Base-by-base conservation (phyloP, 53 echinoderm and acorn worm species). In the Arbacia lixula region DNA sequence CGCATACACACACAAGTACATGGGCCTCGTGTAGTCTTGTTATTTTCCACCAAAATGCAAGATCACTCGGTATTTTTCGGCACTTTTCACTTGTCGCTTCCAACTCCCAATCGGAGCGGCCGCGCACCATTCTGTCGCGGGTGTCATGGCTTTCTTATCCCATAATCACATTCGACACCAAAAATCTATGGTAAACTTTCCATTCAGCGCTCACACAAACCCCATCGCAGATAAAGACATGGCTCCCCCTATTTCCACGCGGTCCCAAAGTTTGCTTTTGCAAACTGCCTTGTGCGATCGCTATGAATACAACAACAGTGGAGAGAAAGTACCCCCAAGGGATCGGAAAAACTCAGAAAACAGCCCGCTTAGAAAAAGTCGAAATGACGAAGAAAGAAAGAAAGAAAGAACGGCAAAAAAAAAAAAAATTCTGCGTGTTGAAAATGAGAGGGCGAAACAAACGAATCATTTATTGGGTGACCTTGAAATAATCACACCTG, bases 401-500 rank as follows among this genome's bases (percentile, higher is more conserved):
- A 53, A n/a, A n/a, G 46, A 10, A 46, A 46, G 14, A 46, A 46
- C 8, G 14, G 46, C 8, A 46, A 14, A 46, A 46, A 14, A 46
- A 46, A 14, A 46, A 46, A 14, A 46, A 46, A 46, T 6, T 10
- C 8, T 46, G 6, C 8, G 14, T 46, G 6, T 6, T 14, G 14
- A 46, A 14, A 46, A 46, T 14, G 46, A 46, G 46, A 46, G 14
- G 46, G 46, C 8, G 50, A 49, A 53, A 74, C 53, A 51, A 52
- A 34, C 74, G 22, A 71, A 74, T 74, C 53, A 53, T 74, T 74
- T 53, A 51, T 51, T 27, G 53, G 5, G 5, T 74, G 74, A 53
- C 74, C 74, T 74, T 74, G 74, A 74, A 74, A 50, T 9, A 6
- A 53, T 53, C 74, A 74, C 74, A 74, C 74, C 74, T 74, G 74